Conservation (phyloP, 2,797 vertebrate species). For the Molossus alvarezi region DNA sequence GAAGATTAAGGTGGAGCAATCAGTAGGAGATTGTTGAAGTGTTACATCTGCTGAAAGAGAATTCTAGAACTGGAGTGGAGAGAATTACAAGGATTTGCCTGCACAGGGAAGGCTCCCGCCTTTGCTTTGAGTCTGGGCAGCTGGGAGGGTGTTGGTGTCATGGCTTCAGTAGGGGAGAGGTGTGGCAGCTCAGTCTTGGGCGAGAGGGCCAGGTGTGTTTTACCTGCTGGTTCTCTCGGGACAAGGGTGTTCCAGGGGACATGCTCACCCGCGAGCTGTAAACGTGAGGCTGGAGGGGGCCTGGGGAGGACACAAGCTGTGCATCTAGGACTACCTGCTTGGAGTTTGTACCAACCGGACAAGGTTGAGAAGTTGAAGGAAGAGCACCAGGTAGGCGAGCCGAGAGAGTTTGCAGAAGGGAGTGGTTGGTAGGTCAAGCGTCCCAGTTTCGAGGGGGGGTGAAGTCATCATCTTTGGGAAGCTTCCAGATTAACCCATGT, state of each 20-base stretch:
- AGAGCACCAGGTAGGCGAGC: not conserved
- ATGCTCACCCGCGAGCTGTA: fast-evolving
- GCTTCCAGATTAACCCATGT: not conserved
- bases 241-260: not conserved
- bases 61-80: not conserved
- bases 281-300: not conserved
- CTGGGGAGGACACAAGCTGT: not conserved
- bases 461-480: constrained; percentile 17
- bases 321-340: not conserved
- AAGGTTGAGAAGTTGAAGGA: not conserved
- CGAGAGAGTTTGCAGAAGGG: constrained; percentile 17
- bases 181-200: not conserved
- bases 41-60: not conserved
- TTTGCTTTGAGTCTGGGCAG: not conserved
- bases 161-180: not conserved
- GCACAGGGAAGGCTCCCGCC: not conserved
- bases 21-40: not conserved
- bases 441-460: constrained; percentile 59
- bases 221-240: not conserved
- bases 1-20: not conserved
- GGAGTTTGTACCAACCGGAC: not conserved
- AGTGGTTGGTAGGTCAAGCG: constrained; percentile 39
- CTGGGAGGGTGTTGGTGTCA: not conserved
- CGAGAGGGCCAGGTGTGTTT: not conserved
- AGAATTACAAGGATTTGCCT: not conserved